Evolutionary conservation across 2,888 invertebrate species (phyloP).

Genomic region (Pristionchus mayeri): DNA sequence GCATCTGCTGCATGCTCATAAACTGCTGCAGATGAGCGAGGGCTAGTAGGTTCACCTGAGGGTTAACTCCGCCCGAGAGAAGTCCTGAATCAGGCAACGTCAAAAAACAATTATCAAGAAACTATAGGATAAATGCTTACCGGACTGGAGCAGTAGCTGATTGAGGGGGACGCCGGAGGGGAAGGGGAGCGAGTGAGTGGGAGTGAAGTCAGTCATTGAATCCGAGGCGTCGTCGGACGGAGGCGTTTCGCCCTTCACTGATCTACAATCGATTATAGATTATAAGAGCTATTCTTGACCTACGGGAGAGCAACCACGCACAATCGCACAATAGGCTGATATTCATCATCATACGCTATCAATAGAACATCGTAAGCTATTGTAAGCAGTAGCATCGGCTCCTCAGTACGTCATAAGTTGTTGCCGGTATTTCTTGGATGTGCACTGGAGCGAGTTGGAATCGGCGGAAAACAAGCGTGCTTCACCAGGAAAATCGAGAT

Average conservation of each 20-base stretch:
- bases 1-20: not conserved
- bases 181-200: not conserved
- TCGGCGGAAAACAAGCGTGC: no score
- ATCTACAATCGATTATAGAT: not conserved
- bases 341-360: no score
- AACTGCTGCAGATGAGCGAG: not conserved
- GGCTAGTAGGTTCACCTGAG: not conserved
- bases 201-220: not conserved
- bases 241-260: not conserved
- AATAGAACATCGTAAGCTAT: no score
- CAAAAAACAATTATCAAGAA: no score
- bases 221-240: slow-evolving; percentile 21
- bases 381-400: no score
- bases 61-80: not conserved
- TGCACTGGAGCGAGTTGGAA: no score
- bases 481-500: no score
- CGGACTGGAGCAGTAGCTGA: slow-evolving; percentile 2
- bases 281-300: not conserved
- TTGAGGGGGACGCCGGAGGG: not conserved
- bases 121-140: no score
- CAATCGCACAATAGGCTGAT: not conserved
- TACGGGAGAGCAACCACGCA: not conserved
- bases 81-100: not conserved
- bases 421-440: no score
- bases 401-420: no score